Base-by-base conservation (phyloP, 1,140 invertebrate genomes). In the Danaus melanippus region DNA sequence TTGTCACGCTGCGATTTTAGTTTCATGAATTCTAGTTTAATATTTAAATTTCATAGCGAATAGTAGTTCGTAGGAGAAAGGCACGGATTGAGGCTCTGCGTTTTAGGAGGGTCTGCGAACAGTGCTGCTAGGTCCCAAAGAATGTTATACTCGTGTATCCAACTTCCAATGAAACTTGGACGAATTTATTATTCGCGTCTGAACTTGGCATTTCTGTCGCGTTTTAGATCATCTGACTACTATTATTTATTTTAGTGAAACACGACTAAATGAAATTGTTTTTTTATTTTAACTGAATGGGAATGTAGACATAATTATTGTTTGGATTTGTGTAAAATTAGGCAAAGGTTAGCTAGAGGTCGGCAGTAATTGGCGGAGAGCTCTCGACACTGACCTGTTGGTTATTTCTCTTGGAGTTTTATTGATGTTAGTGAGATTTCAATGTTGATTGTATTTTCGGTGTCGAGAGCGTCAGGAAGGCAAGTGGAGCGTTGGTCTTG, bases 61-160 rank as follows among this genome's bases (percentile, higher is more conserved):
- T 82, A 76, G 51, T 84, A 79, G 78, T 62, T 51, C n/a, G 62
- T 78, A 75, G 75, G 74, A 64, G 59, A 64, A 71, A 72, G 74
- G 80, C 83, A 86, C 79, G 71, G 78, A 76, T 50, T 74, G 77
- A 69, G 83, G 60, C 72, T 70, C 77, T 86, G 73, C 74, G 83
- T 86, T 86, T 83, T 86, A 86, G 83, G 72, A 86, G 78, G 74
- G 78, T 73, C 80, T 58, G 71, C 64, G 79, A 77, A 67, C 51
- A 74, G 83, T 86, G 80, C 83, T 74, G 79, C 73, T 71, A 64
- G 74, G 80, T 84, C 78, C 83, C 83, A 86, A 86, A 86, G 80
- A 86, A 81, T 80, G 82, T 80, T 77, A 74, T 75, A 79, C 76
- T 76, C 67, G 74, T 72, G 67, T 72, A 80, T 71, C 69, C 74